Base-by-base conservation (phyloP, 2,113 vertebrate species). In the Cinclus mexicanus region DNA sequence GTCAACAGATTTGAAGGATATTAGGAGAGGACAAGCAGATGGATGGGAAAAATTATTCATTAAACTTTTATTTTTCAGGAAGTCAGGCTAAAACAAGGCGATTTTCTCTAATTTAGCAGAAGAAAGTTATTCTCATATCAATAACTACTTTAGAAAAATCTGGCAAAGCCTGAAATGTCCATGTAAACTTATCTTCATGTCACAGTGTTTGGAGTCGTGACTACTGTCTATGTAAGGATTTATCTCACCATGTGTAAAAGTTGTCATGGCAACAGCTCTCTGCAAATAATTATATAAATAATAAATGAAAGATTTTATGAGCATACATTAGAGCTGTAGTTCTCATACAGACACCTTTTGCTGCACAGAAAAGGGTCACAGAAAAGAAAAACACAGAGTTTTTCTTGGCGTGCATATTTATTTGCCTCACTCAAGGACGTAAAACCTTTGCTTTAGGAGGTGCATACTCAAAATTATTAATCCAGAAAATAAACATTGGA, bases 271-370 rank as follows among this genome's bases (percentile, higher is more conserved):
- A 94, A 96, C 93, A 94, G 49, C 28, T 28, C 60, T 87, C 50
- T 84, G 88, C 60, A 90, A 96, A 93, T 96, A 96, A 95, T 95
- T 93, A 79, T 90, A 92, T 97, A 94, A 97, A 96, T 96, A 94
- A 96, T 86, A 89, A 92, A 94, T 93, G 69, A 81, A 94, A 77
- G 39, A 53, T 71, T 82, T 94, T 84, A 71, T 84, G 61, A 87
- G 19, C 8, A 0, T 39, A 47, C 21, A 82, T 89, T 94, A 61
- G 68, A 94, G 72, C 76, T 89, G 49, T n/a, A 90, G 29, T 57
- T 93, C 76, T 84, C 56, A 53, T 46, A 68, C 5, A 87, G 39
- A 17, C 3, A 6, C 64, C 37, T 89, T 87, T 78, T 47, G 20
- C 29, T 78, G 24, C 28, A 64, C 25, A 52, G 86, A 50, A 85